Conservation (phyloP, 2,888 invertebrate species). For the Monochamus alternatus region DNA sequence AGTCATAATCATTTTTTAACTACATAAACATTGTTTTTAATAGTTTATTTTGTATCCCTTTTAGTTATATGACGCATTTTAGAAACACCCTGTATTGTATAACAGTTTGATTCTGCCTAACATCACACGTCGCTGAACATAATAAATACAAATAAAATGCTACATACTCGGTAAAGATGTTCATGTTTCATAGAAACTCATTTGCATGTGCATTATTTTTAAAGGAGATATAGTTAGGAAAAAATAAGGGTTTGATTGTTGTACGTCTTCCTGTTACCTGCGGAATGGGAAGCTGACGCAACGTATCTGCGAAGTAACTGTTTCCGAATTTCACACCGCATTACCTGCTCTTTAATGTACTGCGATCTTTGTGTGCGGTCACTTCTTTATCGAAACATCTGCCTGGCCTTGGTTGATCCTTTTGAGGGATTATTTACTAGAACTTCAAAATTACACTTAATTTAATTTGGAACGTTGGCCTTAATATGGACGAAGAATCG, state of each 20-base stretch:
- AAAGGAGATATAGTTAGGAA: background rate
- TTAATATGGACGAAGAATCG: background rate
- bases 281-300: conserved; percentile 40
- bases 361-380: conserved; percentile 45
- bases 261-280: conserved; percentile 49
- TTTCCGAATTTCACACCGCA: conserved; percentile 48
- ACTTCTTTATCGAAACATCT: conserved; percentile 45
- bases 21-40: too few species aligned
- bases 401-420: conserved; percentile 25
- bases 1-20: too few species aligned
- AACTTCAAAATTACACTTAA: conserved; percentile 14
- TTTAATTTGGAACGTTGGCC: background rate
- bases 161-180: too few species aligned
- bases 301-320: conserved; percentile 44
- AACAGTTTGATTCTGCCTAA: too few species aligned
- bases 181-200: too few species aligned
- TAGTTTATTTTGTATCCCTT: too few species aligned
- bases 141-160: too few species aligned
- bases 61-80: too few species aligned
- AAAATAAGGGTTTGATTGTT: conserved; percentile 12
- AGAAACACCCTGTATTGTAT: too few species aligned
- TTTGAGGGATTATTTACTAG: conserved; percentile 18
- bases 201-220: background rate
- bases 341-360: conserved; percentile 47
- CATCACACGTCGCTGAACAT: too few species aligned